Evolutionary conservation across 2,113 vertebrate species (phyloP), one percentile per base, ranked within the genome.

Genomic region (Bujurquina vittata): DNA sequence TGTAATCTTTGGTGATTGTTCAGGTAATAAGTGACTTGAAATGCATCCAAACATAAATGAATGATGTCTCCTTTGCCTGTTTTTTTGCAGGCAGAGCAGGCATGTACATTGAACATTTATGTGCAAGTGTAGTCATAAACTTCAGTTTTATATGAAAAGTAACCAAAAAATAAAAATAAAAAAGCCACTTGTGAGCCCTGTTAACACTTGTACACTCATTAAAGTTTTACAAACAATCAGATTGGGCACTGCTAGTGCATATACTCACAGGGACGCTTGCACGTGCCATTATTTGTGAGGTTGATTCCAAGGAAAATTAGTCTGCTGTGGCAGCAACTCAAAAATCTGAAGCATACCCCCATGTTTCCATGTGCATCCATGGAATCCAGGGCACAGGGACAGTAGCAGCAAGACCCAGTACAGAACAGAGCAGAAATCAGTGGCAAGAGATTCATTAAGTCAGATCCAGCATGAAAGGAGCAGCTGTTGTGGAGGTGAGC

Each of bases 401-500:
- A 69, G 23, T 23, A 2, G 10, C 67, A 52, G 23, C 26, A 54
- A 72, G 46, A 52, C 67, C 43, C 46, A 52, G 26, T 46, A 72
- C 46, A 18, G 49, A 29, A 49, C 65, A 69, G 9, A 49, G 63
- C 23, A 49, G 40, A 43, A 40, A 49, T 5, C 0, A 69, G 23
- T 3, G 1, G 46, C 23, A 52, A 52, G 43, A 52, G 5, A 20
- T 52, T 69, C 23, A 52, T 69, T 52, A 72, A 72, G 23, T 52
- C 43, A 52, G 17, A 72, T 52, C 18, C 46, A 54, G 20, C 52
- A 72, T 5, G 7, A 72, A 54, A 72, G 26, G 67, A 54, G 46
- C 46, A 54, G 67, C 10, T 72, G 67, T 14, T 72, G 17, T 72
- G 67, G 46, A 72, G 67, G 46, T 72, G 67, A 46, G 67, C 46